Evolutionary conservation across 2,113 vertebrate genomes (phyloP).

Genomic region (Sinocyclocheilus grahami): DNA sequence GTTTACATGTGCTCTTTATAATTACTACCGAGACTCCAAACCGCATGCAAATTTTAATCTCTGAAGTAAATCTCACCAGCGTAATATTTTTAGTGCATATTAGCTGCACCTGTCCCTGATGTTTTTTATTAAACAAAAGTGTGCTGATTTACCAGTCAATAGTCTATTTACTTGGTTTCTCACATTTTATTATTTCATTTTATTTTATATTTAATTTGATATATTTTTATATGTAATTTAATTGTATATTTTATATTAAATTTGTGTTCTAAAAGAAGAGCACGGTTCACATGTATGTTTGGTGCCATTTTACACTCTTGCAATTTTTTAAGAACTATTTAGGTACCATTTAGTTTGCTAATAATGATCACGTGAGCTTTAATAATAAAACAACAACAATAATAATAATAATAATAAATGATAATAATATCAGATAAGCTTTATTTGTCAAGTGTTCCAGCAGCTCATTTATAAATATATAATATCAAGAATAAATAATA

Average conservation of each 20-base stretch:
- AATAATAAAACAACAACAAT: too few species aligned
- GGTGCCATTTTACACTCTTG: neutral
- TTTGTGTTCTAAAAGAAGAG: too few species aligned
- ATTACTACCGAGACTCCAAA: slow-evolving; percentile 68
- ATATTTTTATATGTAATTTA: neutral
- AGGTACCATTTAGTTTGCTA: too few species aligned
- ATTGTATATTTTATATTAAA: neutral
- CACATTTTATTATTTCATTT: neutral
- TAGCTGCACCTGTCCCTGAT: slow-evolving; percentile 49
- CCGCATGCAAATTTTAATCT: slow-evolving; percentile 61
- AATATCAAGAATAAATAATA: too few species aligned
- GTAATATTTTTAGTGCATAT: slow-evolving; percentile 63
- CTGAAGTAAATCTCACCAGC: slow-evolving; percentile 60
- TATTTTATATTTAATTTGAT: neutral
- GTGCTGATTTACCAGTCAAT: neutral
- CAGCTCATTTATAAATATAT: too few species aligned
- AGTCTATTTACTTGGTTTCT: neutral
- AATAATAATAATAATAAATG: too few species aligned
- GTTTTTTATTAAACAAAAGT: slow-evolving; percentile 26
- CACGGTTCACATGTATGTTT: too few species aligned
- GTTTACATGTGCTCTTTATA: slow-evolving; percentile 75
- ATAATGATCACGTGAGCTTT: too few species aligned
- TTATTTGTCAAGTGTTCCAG: too few species aligned
- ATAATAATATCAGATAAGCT: too few species aligned
- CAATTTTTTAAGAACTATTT: too few species aligned